Conservation (phyloP, 1,140 invertebrate genomes). For the Odontomachus brunneus region DNA sequence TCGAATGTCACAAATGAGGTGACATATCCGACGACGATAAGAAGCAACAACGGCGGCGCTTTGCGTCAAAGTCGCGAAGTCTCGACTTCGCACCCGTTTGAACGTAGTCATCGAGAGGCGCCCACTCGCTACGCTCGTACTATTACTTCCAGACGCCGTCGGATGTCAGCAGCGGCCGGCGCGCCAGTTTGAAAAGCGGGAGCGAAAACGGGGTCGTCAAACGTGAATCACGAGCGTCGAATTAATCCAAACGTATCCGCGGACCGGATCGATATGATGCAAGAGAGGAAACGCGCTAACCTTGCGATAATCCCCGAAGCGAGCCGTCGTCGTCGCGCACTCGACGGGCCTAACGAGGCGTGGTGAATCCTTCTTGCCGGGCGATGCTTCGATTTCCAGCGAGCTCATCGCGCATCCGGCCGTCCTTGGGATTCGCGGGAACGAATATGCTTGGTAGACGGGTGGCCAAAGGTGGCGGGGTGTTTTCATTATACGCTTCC, state of each 20-base stretch:
- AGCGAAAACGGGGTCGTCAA: not conserved
- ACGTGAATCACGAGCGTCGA: not conserved
- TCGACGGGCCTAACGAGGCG: conserved; percentile 10
- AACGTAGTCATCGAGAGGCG: too few species aligned
- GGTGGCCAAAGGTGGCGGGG: conserved; percentile 1
- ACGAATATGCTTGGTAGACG: conserved; percentile 6
- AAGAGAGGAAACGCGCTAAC: conserved; percentile 17
- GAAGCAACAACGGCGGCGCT: too few species aligned
- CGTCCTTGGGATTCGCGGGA: not conserved
- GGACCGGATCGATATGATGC: not conserved
- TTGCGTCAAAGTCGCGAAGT: too few species aligned
- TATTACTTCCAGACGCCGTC: too few species aligned
- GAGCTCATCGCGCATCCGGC: not conserved
- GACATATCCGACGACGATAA: too few species aligned
- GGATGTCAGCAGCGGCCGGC: not conserved
- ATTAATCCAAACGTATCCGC: not conserved
- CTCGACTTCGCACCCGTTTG: too few species aligned
- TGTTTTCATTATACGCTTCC: conserved; percentile 35
- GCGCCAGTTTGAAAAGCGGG: not conserved
- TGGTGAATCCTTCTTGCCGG: not conserved
- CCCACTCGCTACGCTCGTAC: too few species aligned
- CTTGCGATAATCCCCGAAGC: conserved; percentile 17
- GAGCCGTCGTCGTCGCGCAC: not conserved
- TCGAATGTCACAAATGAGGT: too few species aligned
- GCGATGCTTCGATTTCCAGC: not conserved